Evolutionary conservation across 2,113 vertebrate species (phyloP).

Genomic region (Nibea coibor): DNA sequence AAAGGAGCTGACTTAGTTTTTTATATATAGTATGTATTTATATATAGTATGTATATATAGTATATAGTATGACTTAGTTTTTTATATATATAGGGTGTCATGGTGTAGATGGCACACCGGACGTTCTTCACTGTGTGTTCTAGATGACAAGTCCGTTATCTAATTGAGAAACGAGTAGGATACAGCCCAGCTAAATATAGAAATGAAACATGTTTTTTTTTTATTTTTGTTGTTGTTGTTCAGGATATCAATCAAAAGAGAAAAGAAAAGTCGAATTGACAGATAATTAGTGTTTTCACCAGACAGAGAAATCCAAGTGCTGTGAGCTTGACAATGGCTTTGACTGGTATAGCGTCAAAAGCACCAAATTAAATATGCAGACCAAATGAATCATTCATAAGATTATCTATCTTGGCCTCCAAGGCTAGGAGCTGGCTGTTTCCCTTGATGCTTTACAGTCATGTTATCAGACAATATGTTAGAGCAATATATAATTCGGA

Average conservation of each 20-base stretch:
- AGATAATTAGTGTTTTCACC: background rate
- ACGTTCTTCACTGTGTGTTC: slow-evolving; percentile 24
- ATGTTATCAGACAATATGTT: background rate
- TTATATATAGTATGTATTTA: too few species aligned
- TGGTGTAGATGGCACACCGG: slow-evolving; percentile 11
- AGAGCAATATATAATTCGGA: background rate
- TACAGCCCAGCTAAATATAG: background rate
- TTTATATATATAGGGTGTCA: slow-evolving; percentile 2
- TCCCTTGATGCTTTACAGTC: slow-evolving; percentile 42
- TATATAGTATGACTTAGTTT: too few species aligned
- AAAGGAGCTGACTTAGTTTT: background rate
- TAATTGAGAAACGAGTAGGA: slow-evolving; percentile 16
- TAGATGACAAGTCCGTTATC: slow-evolving; percentile 11
- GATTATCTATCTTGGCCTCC: slow-evolving; percentile 62
- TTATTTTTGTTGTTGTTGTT: background rate
- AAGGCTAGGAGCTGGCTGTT: slow-evolving; percentile 23
- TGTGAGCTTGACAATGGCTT: slow-evolving; percentile 31
- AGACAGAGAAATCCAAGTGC: background rate
- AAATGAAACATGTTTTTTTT: background rate
- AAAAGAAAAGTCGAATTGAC: background rate
- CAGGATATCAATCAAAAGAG: background rate
- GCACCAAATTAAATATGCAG: slow-evolving; percentile 76
- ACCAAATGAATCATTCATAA: slow-evolving; percentile 75
- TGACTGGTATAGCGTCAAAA: slow-evolving; percentile 52
- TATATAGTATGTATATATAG: too few species aligned